Evolutionary conservation across 2,888 invertebrate species (phyloP).

Genomic region (Phortica magna): DNA sequence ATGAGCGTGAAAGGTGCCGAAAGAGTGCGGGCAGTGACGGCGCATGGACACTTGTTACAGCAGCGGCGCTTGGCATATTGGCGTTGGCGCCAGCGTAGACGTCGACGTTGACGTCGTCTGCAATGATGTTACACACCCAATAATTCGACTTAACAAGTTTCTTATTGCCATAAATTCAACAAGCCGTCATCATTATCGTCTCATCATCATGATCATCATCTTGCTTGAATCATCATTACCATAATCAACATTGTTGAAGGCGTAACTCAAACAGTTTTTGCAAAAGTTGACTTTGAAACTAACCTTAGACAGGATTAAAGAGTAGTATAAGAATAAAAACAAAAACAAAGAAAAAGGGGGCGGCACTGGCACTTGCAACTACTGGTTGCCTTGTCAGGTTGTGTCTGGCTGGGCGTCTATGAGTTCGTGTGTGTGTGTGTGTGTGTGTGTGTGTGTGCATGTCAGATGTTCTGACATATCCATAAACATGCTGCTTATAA

Average conservation of each 20-base stretch:
- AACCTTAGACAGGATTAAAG: background rate
- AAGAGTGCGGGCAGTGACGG: background rate
- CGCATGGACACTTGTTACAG: slow-evolving; percentile 54
- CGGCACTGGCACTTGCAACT: background rate
- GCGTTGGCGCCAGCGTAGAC: background rate
- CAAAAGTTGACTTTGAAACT: slow-evolving; percentile 22
- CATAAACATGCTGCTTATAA: slow-evolving; percentile 32
- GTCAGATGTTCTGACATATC: slow-evolving; percentile 15
- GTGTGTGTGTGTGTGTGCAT: background rate
- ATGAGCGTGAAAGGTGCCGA: background rate
- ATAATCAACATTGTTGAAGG: background rate
- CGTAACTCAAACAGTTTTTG: background rate
- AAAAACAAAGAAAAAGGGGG: background rate
- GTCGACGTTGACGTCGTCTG: background rate
- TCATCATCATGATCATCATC: background rate
- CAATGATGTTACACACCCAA: slow-evolving; percentile 61
- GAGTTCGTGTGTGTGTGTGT: background rate
- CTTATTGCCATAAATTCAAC: slow-evolving; percentile 72
- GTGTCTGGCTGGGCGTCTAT: background rate
- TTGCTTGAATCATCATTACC: background rate
- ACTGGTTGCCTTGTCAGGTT: background rate
- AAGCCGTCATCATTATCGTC: slow-evolving; percentile 53
- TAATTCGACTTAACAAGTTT: slow-evolving; percentile 70
- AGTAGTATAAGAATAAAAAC: background rate
- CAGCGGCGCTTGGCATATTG: background rate